Percentiles rank a stretch among this genome's conserved stretches.
These are phyloP conservation scores for Asbolus verrucosus DNA, from an alignment of 1,140 invertebrate genomes.

Conservation along the genomic window DNA sequence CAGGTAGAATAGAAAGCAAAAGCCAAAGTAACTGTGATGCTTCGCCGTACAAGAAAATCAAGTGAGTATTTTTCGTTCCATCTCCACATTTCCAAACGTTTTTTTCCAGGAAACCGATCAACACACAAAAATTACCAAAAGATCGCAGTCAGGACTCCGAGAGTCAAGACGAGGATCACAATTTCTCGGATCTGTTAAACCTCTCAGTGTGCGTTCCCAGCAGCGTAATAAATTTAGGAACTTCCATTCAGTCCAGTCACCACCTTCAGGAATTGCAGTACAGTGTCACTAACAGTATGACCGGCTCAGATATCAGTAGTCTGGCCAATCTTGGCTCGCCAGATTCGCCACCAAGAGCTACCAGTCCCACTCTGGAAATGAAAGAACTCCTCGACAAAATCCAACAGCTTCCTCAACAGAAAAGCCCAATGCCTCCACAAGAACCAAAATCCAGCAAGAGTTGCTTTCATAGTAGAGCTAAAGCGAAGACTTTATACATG, in stretches of 20 bases:
- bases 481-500: slow-evolving; percentile 72
- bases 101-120: slow-evolving; percentile 4
- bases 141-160: slow-evolving; percentile 58
- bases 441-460: slow-evolving; percentile 48
- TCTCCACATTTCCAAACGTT: neutral
- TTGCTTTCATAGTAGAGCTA: slow-evolving; percentile 62
- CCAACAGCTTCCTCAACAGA: slow-evolving; percentile 71
- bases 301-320: slow-evolving; percentile 76
- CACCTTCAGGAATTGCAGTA: slow-evolving; percentile 57
- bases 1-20: slow-evolving; percentile 49
- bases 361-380: slow-evolving; percentile 80
- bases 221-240: slow-evolving; percentile 49
- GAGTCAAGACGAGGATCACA: slow-evolving; percentile 59
- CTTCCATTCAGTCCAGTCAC: slow-evolving; percentile 50
- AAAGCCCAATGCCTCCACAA: slow-evolving; percentile 55
- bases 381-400: slow-evolving; percentile 77
- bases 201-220: slow-evolving; percentile 60
- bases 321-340: slow-evolving; percentile 72
- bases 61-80: slow-evolving; percentile 29
- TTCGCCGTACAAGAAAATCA: slow-evolving; percentile 45
- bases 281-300: slow-evolving; percentile 69
- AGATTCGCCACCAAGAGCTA: slow-evolving; percentile 81
- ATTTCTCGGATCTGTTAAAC: slow-evolving; percentile 62
- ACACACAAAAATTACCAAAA: slow-evolving; percentile 44
- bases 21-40: slow-evolving; percentile 56